Conservation (phyloP, 1,140 invertebrate species). For the Nephila pilipes region DNA sequence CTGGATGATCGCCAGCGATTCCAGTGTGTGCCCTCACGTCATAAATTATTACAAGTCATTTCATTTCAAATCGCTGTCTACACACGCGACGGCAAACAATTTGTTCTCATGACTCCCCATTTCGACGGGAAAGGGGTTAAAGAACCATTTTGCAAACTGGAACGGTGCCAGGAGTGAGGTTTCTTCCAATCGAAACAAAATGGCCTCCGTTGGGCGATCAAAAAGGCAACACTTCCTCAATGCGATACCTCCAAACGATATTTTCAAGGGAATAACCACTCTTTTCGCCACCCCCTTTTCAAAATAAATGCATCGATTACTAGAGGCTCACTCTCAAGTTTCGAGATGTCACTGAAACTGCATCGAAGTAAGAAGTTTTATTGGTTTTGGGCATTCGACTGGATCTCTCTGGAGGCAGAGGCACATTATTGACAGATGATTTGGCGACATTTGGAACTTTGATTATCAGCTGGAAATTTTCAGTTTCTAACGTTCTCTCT, state of each 20-base stretch:
- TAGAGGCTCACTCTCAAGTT: neutral
- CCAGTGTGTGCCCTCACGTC: constrained; percentile 20
- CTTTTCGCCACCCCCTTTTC: neutral
- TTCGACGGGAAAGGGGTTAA: constrained; percentile 34
- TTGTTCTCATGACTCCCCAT: constrained; percentile 46
- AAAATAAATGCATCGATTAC: constrained; percentile 12
- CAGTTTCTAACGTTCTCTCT: neutral
- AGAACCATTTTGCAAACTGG: constrained; percentile 47
- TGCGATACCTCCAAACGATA: constrained; percentile 20
- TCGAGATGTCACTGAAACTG: constrained; percentile 7
- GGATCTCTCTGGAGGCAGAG: neutral
- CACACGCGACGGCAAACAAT: constrained; percentile 45
- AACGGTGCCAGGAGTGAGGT: constrained; percentile 46
- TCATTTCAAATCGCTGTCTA: constrained; percentile 26
- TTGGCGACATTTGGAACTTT: neutral
- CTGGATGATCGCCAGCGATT: constrained; percentile 6
- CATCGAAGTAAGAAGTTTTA: neutral
- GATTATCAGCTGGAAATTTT: constrained; percentile 7
- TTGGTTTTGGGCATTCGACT: neutral
- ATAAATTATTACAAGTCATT: constrained; percentile 36
- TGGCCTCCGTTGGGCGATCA: constrained; percentile 34
- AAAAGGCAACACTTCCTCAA: constrained; percentile 40
- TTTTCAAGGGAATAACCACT: neutral
- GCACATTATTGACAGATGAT: constrained; percentile 1
- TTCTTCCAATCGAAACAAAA: constrained; percentile 47